phyloP scores from a whole-genome alignment of 2,888 invertebrate species.

The Cephalotes varians region DNA sequence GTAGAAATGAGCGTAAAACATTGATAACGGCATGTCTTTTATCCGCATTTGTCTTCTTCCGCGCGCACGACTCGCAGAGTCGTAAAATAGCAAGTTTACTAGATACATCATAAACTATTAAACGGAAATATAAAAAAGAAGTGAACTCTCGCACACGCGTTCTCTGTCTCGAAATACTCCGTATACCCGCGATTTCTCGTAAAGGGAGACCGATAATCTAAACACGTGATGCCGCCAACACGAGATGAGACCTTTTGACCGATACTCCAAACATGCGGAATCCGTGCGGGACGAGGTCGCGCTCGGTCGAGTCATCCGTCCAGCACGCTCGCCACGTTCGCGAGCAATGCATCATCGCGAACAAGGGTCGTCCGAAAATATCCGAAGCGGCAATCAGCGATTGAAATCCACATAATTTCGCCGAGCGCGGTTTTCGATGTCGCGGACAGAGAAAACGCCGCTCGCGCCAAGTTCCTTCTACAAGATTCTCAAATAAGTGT shows the following conservation, averaged over 20 bases:
- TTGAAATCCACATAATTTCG: conserved; percentile 3
- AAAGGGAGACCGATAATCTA: conserved; percentile 8
- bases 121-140: not conserved
- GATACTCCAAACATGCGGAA: conserved; percentile 2
- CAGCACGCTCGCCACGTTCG: conserved; percentile 34
- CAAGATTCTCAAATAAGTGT: not conserved
- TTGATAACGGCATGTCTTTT: not conserved
- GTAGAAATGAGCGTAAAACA: not conserved
- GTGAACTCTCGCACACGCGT: not conserved
- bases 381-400: conserved; percentile 23
- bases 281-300: not conserved
- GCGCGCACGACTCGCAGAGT: not conserved
- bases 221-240: not conserved
- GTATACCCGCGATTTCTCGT: not conserved
- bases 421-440: not conserved
- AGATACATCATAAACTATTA: conserved; percentile 4
- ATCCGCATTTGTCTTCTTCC: not conserved
- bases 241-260: conserved; percentile 26
- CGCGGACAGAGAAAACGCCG: not conserved
- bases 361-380: conserved; percentile 51
- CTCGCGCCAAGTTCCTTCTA: not conserved
- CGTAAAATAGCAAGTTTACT: not conserved
- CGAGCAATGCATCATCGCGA: conserved; percentile 38
- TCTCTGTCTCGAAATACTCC: not conserved
- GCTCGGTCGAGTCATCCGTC: conserved; percentile 13